These are phyloP conservation scores for Sesamia nonagrioides DNA, from an alignment of 1,140 invertebrate species.

Conservation along the genomic window DNA sequence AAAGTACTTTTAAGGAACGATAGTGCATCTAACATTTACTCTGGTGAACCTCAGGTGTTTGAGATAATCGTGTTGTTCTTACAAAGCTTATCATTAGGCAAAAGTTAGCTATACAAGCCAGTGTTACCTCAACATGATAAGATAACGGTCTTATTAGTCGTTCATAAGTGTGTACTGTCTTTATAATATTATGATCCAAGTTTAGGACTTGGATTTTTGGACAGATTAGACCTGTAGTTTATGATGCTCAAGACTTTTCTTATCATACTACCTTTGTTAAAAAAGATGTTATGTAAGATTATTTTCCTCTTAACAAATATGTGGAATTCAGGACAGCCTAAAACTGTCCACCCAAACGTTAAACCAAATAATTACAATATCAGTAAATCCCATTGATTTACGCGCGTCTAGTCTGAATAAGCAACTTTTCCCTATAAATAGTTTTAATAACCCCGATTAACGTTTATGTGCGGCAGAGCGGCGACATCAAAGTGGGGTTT, in stretches of 20 bases:
- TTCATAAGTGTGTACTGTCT: neutral
- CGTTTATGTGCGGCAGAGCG: constrained; percentile 53
- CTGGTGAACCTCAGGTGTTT: neutral
- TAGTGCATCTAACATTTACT: neutral
- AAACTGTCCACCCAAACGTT: constrained; percentile 7
- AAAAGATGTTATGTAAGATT: neutral
- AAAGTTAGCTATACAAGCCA: neutral
- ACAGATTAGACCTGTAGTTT: neutral
- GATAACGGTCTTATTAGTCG: constrained; percentile 3
- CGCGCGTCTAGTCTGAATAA: constrained; percentile 34
- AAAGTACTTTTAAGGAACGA: neutral
- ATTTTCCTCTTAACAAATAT: neutral
- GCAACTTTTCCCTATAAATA: constrained; percentile 47
- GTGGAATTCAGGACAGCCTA: neutral
- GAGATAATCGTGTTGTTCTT: neutral
- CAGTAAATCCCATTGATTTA: constrained; percentile 43
- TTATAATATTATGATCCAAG: neutral
- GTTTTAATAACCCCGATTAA: constrained; percentile 58
- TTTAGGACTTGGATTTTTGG: no score
- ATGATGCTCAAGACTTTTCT: neutral
- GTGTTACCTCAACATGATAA: constrained; percentile 8
- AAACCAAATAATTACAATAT: constrained; percentile 30
- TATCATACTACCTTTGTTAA: neutral
- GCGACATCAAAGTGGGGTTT: constrained; percentile 70
- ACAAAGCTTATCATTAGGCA: neutral